These are phyloP conservation scores for Aphis craccivora DNA, from an alignment of 1,140 invertebrate genomes.

Conservation along the genomic window DNA sequence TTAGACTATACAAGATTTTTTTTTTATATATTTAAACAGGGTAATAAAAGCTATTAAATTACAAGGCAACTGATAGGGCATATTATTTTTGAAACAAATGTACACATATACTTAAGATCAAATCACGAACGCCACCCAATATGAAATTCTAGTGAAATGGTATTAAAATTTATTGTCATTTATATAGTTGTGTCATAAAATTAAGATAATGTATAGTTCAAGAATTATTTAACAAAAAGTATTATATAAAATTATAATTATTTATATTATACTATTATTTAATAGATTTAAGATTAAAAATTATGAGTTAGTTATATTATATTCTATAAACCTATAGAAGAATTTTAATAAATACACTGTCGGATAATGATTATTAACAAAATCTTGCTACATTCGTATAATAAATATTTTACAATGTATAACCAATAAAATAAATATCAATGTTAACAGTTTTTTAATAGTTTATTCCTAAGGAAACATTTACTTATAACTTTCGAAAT, in stretches of 20 bases:
- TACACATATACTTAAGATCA: background rate
- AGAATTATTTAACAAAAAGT: background rate
- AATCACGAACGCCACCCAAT: background rate
- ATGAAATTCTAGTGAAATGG: background rate
- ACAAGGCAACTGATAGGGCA: background rate
- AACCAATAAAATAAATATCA: no score
- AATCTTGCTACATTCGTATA: background rate
- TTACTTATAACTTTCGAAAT: no score
- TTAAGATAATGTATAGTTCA: background rate
- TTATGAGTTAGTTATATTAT: background rate
- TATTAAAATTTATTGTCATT: background rate
- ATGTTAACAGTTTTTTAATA: no score
- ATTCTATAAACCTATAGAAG: background rate
- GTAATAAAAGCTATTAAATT: background rate
- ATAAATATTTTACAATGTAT: no score
- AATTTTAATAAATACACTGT: background rate
- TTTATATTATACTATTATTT: background rate
- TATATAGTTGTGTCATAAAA: background rate
- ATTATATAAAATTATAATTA: background rate
- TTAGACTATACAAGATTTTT: constrained; percentile 17
- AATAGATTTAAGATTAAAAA: background rate
- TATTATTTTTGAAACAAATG: background rate
- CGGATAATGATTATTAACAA: background rate
- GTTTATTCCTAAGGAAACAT: no score
- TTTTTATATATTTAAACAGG: background rate